Evolutionary conservation across 2,113 vertebrate genomes (phyloP), one percentile per base, ranked within the genome.

Genomic region (Mandrillus leucophaeus): DNA sequence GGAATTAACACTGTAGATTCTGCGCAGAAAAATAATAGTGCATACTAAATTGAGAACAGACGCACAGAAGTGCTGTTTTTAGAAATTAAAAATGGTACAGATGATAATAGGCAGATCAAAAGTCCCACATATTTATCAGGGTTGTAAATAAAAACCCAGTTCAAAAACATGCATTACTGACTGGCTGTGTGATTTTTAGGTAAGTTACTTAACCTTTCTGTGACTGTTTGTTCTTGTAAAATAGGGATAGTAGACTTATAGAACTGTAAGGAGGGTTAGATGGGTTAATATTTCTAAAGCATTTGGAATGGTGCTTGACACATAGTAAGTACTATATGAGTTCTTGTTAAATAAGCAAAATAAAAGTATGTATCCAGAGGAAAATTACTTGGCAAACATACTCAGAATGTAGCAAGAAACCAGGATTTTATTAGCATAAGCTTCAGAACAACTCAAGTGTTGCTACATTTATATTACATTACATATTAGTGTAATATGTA

Each of bases 141-240:
- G 38, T 93, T 93, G 32, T 93, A 30, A 90, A 57, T 79, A 70
- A 80, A 88, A 89, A 68, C 45, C 75, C 32, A 25, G 48, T 90
- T 83, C 8, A 73, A 27, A 78, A 80, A 48, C 38, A 50, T 43
- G 9, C 17, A 78, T 72, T 88, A 59, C 48, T 79, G 70, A 93
- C 55, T 83, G 89, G 78, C 40, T 93, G 11, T 90, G 40, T 96
- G 52, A 85, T 64, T 64, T 93, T 88, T 59, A 96, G 59, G 32
- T 9, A 93, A 35, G 48, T 89, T 88, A 59, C 25, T 83, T 78
- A 78, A 83, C 10, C 20, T 89, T 93, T 84, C 45, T 88, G 38
- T 85, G n/a, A 43, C 22, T 84, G 45, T 92, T 87, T 78, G 16
- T 84, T 78, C 30, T 73, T 73, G 38, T 68, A 48, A 66, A 76